Percentiles rank a stretch among this genome's conserved stretches.
Conservation (phyloP, 2,113 vertebrate species). For the Thunnus thynnus region DNA sequence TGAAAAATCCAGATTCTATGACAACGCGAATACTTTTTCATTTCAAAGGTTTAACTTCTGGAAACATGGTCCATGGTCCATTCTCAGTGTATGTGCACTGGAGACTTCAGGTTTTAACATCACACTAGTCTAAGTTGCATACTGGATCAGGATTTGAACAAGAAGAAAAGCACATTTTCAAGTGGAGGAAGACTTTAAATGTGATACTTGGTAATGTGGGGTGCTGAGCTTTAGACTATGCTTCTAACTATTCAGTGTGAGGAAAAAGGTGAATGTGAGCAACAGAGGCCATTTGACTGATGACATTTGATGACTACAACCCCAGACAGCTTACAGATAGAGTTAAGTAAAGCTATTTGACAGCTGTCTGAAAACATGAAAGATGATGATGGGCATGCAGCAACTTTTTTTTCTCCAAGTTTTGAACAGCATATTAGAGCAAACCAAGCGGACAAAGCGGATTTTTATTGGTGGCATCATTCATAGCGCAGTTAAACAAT, state of each 20-base stretch:
- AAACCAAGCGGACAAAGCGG: not conserved
- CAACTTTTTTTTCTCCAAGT: not conserved
- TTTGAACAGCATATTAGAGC: not conserved
- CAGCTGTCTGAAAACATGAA: constrained; percentile 24
- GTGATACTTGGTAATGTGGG: not conserved
- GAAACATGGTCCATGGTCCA: too few relatives aligned
- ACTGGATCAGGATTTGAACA: too few relatives aligned
- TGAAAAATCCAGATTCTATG: too few relatives aligned
- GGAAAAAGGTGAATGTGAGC: not conserved
- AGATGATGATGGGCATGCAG: not conserved
- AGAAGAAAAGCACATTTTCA: too few relatives aligned
- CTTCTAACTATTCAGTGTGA: not conserved
- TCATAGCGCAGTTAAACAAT: not conserved
- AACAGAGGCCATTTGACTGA: constrained; percentile 13
- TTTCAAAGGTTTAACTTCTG: too few relatives aligned
- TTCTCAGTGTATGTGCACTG: too few relatives aligned
- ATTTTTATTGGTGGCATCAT: not conserved
- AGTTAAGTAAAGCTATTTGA: constrained; percentile 4
- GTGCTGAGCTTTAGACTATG: not conserved
- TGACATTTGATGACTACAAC: constrained; percentile 19
- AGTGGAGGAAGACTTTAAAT: not conserved
- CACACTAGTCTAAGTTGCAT: too few relatives aligned
- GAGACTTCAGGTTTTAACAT: too few relatives aligned
- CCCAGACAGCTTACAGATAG: constrained; percentile 7
- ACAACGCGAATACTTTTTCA: too few relatives aligned